Percentiles rank a stretch among this genome's conserved stretches.
Evolutionary conservation across 2,888 invertebrate species (phyloP).

Genomic region (Troglohyphantes excavatus): DNA sequence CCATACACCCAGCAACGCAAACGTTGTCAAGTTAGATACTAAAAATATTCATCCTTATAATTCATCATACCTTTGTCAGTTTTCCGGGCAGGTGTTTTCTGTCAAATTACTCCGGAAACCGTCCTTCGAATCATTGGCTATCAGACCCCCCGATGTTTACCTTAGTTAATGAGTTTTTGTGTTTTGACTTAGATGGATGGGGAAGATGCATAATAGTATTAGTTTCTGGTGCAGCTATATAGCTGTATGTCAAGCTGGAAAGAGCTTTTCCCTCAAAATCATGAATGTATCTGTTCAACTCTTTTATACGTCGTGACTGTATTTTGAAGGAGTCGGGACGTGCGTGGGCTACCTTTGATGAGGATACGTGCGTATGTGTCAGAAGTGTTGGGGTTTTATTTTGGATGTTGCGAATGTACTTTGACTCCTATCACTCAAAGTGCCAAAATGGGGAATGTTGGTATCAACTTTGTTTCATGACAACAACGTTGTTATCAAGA

Average conservation of each 20-base stretch:
- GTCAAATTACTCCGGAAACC: constrained; percentile 76
- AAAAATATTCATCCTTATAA: constrained; percentile 68
- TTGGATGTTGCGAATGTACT: not conserved
- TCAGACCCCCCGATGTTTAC: constrained; percentile 67
- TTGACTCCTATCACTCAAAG: not conserved
- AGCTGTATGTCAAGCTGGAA: constrained; percentile 10
- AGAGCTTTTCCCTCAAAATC: not conserved
- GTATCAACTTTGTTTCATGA: not conserved
- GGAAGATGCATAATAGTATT: constrained; percentile 59
- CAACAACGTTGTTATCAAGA: not conserved
- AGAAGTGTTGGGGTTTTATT: not conserved
- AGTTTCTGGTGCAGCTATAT: constrained; percentile 39
- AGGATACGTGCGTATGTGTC: not conserved
- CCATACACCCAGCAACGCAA: not conserved
- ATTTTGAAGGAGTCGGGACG: constrained; percentile 2
- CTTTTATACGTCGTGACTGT: constrained; percentile 34
- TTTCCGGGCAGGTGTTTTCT: constrained; percentile 73
- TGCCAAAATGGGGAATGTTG: not conserved
- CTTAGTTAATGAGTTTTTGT: constrained; percentile 76
- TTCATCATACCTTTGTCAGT: constrained; percentile 63
- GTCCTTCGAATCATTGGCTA: constrained; percentile 69
- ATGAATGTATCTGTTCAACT: constrained; percentile 25
- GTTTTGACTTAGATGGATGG: constrained; percentile 73
- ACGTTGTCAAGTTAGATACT: constrained; percentile 29
- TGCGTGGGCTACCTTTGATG: constrained; percentile 16